These are phyloP conservation scores for Drosophila lacertosa DNA, from an alignment of 1,140 invertebrate species.

Conservation along the genomic window DNA sequence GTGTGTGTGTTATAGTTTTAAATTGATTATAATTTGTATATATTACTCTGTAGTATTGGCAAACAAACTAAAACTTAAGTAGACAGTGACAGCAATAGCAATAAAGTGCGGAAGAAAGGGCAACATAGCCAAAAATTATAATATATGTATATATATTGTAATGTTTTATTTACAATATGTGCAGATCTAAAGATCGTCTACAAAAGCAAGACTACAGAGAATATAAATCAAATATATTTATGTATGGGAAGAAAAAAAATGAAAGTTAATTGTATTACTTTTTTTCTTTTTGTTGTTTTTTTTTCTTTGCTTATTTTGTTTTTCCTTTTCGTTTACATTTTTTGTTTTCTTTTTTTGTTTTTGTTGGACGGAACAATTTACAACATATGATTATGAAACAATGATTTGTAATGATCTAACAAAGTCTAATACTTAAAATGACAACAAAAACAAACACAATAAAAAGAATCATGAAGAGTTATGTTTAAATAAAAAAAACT, in stretches of 20 bases:
- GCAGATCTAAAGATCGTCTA: constrained; percentile 1
- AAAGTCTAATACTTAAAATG: constrained; percentile 64
- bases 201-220: constrained; percentile 33
- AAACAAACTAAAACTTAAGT: constrained; percentile 5
- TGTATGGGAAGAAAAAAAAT: constrained; percentile 23
- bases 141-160: constrained; percentile 19
- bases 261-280: constrained; percentile 21
- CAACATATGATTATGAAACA: constrained; percentile 83
- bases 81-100: background rate
- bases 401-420: constrained; percentile 61
- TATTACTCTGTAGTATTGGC: constrained; percentile 24
- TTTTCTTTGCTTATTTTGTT: constrained; percentile 33
- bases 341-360: constrained; percentile 38
- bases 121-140: background rate
- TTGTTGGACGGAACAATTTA: constrained; percentile 82
- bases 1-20: background rate
- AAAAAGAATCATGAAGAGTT: background rate
- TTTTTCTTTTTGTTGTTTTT: constrained; percentile 23
- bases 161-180: constrained; percentile 29
- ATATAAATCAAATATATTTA: constrained; percentile 1
- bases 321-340: constrained; percentile 18
- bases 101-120: background rate
- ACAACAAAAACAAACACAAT: constrained; percentile 22
- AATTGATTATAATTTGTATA: background rate
- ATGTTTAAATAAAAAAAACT: constrained; percentile 21